Evolutionary conservation across 2,113 vertebrate genomes (phyloP), one percentile per base, ranked within the genome.

Genomic region (Brachirus orientalis): DNA sequence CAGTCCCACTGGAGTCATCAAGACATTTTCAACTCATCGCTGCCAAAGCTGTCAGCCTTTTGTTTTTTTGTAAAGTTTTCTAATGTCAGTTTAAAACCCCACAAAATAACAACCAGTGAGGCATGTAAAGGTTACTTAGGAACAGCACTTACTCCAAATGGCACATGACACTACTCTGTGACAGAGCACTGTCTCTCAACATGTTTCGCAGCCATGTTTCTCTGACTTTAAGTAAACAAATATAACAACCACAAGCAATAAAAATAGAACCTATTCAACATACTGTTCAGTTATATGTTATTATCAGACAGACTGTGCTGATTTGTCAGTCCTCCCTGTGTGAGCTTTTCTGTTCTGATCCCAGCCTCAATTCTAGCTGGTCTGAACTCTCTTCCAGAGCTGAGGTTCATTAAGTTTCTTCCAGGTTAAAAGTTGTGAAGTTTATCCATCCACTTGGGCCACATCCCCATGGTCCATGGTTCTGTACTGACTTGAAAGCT

Each of bases 11-110:
- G 75, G 76, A 84, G 78, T 70, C 40, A 40, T 79, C 71, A 40
- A 71, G 62, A 73, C 78, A 10, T 72, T 75, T 80, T 89, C 80
- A 79, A 64, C 75, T 86, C 84, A 80, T 87, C 63, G 44, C 66
- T 33, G 18, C 78, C 45, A 6, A 50, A 77, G 62, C 58, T 40
- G 79, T 70, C 41, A 11, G 57, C 38, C 60, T 59, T 10, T 46
- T 37, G 59, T 47, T 48, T n/a, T 77, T 79, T 52, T 51, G 37
- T 55, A 33, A 53, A 63, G 76, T 55, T 75, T 78, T 84, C 77
- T 56, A 48, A 68, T 41, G 59, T 72, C 80, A 77, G 77, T 84
- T 84, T 83, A 1, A 9, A 86, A 41, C 38, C 70, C 54, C 57
- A 56, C 59, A 50, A 58, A 58, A 60, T 54, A 58, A 43, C 59